Evolutionary conservation across 2,797 vertebrate species (phyloP), one percentile per base, ranked within the genome.

Genomic region (Capromys pilorides): DNA sequence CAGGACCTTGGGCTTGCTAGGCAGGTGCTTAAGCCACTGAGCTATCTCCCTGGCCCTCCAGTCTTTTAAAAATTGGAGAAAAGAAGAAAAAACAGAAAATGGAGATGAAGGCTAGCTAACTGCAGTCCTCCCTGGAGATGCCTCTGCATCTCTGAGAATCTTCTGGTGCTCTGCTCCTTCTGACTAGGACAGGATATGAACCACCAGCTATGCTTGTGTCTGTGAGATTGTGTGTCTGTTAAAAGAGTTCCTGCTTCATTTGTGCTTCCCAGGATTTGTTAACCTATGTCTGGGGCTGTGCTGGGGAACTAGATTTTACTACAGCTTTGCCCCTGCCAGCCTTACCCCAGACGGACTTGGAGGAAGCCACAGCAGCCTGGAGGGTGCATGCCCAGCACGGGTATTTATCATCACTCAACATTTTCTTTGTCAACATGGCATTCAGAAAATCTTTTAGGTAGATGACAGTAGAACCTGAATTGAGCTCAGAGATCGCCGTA

Each of bases 181-280:
- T 54, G 28, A 36, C 33, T 69, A 18, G 6, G 45, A 51, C 62
- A 9, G 28, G 8, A 22, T 31, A 77, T 88, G 62, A 24, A 54
- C 39, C 81, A 88, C 36, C 6, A 39, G 12, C 36, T 79, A 24
- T 41, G 78, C 45, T 78, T 92, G 80, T 79, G 31, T 89, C 91
- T 75, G 14, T 21, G 36, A 7, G 36, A 54, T 75, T 36, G 8
- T 22, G 59, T 45, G 24, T 67, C 49, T 67, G 16, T 79, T 71
- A 66, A 73, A 66, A 57, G 54, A 92, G 62, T 82, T 95, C 69
- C 57, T 78, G 24, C 33, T 86, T 78, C 9, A 11, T 79, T 90
- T 66, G 67, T 91, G 54, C 66, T 93, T 75, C 69, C 39, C 51
- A 93, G 39, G 16, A 3, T 78, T n/a, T 88, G 39, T 41, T 62